Evolutionary conservation across 2,797 vertebrate species (phyloP).

Genomic region (Diplodus sargus): DNA sequence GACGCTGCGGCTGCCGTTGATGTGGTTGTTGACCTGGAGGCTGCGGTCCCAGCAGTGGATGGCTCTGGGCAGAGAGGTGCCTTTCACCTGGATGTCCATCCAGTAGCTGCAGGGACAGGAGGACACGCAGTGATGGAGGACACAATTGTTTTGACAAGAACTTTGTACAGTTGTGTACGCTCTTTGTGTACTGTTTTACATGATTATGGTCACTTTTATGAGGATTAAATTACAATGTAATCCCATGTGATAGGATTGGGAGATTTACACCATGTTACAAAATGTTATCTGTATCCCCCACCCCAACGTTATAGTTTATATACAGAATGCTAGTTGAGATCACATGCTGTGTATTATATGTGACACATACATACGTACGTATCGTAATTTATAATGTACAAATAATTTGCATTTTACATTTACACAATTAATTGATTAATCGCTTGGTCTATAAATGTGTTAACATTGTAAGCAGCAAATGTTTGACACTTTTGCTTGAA

Average conservation of each 20-base stretch:
- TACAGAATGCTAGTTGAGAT: too few species aligned
- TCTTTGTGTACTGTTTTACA: neutral
- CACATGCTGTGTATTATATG: too few species aligned
- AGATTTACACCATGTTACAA: neutral
- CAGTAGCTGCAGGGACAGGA: slow-evolving; percentile 85
- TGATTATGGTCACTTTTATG: neutral
- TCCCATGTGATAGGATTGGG: neutral
- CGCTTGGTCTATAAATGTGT: too few species aligned
- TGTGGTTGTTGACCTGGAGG: slow-evolving; percentile 88
- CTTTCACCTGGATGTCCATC: slow-evolving; percentile 94
- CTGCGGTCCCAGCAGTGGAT: slow-evolving; percentile 97
- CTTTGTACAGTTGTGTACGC: neutral
- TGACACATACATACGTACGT: too few species aligned
- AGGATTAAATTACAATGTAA: neutral
- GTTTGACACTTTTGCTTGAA: too few species aligned
- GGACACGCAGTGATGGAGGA: neutral
- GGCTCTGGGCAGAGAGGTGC: slow-evolving; percentile 92
- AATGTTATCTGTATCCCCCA: too few species aligned
- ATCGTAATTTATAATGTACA: too few species aligned
- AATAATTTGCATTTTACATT: too few species aligned
- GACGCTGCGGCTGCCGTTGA: slow-evolving; percentile 70
- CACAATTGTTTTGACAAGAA: neutral
- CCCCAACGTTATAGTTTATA: too few species aligned
- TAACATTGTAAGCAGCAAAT: too few species aligned
- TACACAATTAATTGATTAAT: too few species aligned